Percentiles rank a stretch among this genome's conserved stretches.
Conservation (phyloP, 2,888 invertebrate species). For the Lucinisca nassula region DNA sequence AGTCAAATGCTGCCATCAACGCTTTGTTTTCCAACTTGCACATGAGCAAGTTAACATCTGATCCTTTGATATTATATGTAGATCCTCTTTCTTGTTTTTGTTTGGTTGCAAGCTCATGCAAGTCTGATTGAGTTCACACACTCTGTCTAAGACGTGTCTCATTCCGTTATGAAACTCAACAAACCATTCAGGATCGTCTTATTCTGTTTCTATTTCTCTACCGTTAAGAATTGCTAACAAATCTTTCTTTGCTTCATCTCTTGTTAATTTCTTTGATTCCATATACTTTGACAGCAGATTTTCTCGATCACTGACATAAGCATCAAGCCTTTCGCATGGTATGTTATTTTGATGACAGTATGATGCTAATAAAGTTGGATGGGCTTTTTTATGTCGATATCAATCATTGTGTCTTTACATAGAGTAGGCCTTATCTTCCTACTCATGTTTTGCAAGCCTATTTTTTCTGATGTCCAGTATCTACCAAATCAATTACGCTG, state of each 20-base stretch:
- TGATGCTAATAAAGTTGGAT: background rate
- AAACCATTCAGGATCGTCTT: slow-evolving; percentile 4
- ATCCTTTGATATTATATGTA: no score
- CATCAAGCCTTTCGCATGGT: background rate
- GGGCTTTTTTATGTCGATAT: background rate
- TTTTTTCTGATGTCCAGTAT: no score
- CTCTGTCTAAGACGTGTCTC: slow-evolving; percentile 15
- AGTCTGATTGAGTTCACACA: slow-evolving; percentile 17
- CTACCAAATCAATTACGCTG: no score
- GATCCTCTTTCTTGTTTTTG: no score
- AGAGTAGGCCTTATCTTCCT: no score
- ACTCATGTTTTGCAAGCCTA: no score
- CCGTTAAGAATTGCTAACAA: slow-evolving; percentile 25
- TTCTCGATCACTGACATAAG: slow-evolving; percentile 4
- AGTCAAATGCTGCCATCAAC: no score
- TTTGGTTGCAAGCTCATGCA: no score
- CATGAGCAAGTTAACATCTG: slow-evolving; percentile 16
- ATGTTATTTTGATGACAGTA: slow-evolving; percentile 14
- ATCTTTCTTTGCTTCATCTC: slow-evolving; percentile 21
- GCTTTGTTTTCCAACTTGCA: no score
- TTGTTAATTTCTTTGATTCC: background rate
- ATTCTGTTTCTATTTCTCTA: background rate
- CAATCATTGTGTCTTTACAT: no score
- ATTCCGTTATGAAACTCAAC: slow-evolving; percentile 12
- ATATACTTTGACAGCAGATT: background rate